These are phyloP conservation scores for Cnemophilus loriae DNA, from an alignment of 2,113 vertebrate genomes.

Conservation along the genomic window DNA sequence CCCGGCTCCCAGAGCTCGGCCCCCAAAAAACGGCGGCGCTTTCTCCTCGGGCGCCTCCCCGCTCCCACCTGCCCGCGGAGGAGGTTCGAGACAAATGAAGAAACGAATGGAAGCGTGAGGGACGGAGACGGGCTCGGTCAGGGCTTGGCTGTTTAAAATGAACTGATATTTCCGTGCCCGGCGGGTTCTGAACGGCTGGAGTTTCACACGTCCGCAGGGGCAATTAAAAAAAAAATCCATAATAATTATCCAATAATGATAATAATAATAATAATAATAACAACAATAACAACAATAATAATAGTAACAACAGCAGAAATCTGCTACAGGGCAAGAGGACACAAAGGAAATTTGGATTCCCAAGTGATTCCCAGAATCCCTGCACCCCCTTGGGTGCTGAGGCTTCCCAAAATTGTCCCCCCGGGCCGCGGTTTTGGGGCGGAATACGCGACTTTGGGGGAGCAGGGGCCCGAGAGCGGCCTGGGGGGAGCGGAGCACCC, in stretches of 20 bases:
- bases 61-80: no score
- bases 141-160: no score
- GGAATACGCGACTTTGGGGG: background rate
- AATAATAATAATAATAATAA: background rate
- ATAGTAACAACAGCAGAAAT: background rate
- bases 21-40: no score
- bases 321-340: background rate
- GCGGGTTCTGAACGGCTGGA: no score
- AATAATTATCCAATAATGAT: no score
- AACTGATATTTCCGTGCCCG: no score
- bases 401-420: background rate
- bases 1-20: no score
- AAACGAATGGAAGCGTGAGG: no score
- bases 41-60: no score
- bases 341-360: background rate
- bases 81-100: no score
- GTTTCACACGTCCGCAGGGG: background rate
- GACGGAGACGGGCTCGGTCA: no score
- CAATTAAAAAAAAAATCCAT: background rate
- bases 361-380: background rate
- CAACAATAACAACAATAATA: no score
- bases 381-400: accelerated
- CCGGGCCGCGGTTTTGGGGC: background rate
- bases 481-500: background rate
- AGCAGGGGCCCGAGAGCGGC: background rate